Evolutionary conservation across 2,797 vertebrate genomes (phyloP), one percentile per base, ranked within the genome.

Genomic region (Tapirus indicus): DNA sequence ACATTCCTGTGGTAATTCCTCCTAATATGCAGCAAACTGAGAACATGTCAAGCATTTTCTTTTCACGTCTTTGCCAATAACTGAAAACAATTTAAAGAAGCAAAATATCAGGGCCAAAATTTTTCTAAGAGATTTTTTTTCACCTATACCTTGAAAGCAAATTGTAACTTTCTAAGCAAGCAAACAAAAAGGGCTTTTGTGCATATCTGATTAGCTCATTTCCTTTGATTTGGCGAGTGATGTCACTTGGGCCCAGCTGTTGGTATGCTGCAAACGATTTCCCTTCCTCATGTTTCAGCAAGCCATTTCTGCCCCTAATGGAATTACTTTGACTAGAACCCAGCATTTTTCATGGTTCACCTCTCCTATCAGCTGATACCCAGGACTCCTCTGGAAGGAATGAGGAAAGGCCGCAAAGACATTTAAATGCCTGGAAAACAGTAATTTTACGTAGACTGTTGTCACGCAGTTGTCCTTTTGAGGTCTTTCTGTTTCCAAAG

Each of bases 191-290:
- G 20, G 29, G 74, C 95, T 98, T 98, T 98, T 98, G 96, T 98
- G 98, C 98, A 98, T 98, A 98, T 98, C 96, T 97, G 96, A 95
- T 84, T 98, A 98, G 77, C 95, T 98, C 64, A 93, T 97, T 99
- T 98, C 97, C 98, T 98, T 98, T 98, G 98, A 98, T 98, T 98
- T 96, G 98, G 96, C 0, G n/a, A 98, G 97, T 99, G 99, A 99
- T 98, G 98, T 99, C 99, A 99, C 97, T 32, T 94, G 98, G 98
- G 94, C 98, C 98, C 99, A 99, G 99, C 99, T 99, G 99, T 97
- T 98, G 98, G 97, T 96, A 88, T 97, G 85, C 97, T 98, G 97
- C 66, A 97, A 0, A 97, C 97, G 98, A 98, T 98, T 99, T 98
- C 97, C 98, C 98, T 98, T 98, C 94, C 99, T 98, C 98, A 77